phyloP scores from a whole-genome alignment of 2,888 invertebrate species.

The Drosophila borborema region DNA sequence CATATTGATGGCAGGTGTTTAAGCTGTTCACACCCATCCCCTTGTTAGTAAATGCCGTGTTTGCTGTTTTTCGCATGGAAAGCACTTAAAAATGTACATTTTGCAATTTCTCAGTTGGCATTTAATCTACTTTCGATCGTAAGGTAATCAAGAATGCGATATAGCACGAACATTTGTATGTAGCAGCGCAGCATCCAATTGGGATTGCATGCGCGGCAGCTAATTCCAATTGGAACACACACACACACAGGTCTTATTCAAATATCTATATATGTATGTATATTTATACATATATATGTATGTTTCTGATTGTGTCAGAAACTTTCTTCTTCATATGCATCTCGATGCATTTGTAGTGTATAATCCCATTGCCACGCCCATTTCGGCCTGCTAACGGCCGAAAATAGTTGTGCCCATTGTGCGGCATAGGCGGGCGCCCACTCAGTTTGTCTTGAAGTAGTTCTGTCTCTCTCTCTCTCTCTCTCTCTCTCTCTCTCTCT shows the following conservation, averaged over 20 bases:
- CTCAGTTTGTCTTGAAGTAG: conserved; percentile 13
- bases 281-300: not conserved
- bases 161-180: conserved; percentile 17
- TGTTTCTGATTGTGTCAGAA: conserved; percentile 1
- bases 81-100: conserved; percentile 12
- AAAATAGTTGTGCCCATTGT: conserved; percentile 53
- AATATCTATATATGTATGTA: not conserved
- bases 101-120: conserved; percentile 4
- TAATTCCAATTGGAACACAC: conserved; percentile 26
- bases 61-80: not conserved
- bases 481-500: conserved; percentile 8
- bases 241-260: not conserved
- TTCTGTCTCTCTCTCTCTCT: conserved; percentile 1
- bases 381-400: conserved; percentile 7
- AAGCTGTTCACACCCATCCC: not conserved
- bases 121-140: conserved; percentile 25
- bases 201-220: conserved; percentile 9
- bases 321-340: conserved; percentile 16
- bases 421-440: conserved; percentile 22
- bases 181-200: conserved; percentile 5
- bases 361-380: not conserved
- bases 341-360: not conserved
- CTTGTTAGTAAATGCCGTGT: not conserved
- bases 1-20: not conserved
- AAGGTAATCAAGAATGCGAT: conserved; percentile 17